These are phyloP conservation scores for Drosophila phalerata DNA, from an alignment of 2,888 invertebrate genomes.

Conservation along the genomic window DNA sequence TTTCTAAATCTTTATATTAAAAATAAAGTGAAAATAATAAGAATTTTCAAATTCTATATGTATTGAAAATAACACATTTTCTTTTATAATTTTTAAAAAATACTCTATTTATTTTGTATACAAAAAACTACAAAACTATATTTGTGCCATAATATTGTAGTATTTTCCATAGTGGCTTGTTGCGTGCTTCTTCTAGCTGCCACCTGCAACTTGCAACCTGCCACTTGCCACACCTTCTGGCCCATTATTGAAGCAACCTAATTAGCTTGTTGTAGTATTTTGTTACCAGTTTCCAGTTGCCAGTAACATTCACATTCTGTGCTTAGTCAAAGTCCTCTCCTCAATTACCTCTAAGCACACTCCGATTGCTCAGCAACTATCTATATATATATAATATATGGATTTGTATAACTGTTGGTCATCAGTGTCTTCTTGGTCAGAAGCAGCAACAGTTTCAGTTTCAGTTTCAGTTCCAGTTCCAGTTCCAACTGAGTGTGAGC, in stretches of 20 bases:
- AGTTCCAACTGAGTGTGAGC: not conserved
- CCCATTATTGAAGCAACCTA: slow-evolving; percentile 62
- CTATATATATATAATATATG: not conserved
- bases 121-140: no score
- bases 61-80: no score
- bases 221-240: not conserved
- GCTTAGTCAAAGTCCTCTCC: slow-evolving; percentile 25
- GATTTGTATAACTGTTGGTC: slow-evolving; percentile 29
- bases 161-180: not conserved
- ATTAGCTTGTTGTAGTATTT: slow-evolving; percentile 65
- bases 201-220: no score
- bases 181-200: not conserved
- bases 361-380: slow-evolving; percentile 13
- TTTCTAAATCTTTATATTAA: no score
- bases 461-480: no score
- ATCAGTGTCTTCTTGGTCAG: slow-evolving; percentile 18
- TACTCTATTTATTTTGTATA: no score
- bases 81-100: no score
- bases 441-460: not conserved
- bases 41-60: no score
- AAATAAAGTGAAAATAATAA: no score
- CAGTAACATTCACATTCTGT: not conserved
- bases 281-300: slow-evolving; percentile 12
- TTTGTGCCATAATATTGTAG: no score
- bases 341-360: slow-evolving; percentile 26